Evolutionary conservation across 2,797 vertebrate species (phyloP).

Genomic region (Hipposideros larvatus): DNA sequence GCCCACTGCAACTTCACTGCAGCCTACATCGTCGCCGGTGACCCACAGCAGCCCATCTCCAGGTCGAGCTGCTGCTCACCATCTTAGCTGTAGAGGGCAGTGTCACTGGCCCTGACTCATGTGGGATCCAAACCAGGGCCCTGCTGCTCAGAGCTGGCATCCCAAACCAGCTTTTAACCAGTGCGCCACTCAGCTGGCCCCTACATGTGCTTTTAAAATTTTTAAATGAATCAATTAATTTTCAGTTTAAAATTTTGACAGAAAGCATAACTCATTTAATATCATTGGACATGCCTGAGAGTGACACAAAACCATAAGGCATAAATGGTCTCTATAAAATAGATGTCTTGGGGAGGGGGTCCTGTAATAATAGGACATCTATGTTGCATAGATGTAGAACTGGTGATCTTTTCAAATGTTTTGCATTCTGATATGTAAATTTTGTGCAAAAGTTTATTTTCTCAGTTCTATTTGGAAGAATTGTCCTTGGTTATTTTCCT

Average conservation of each 20-base stretch:
- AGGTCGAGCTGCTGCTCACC: too few relatives aligned
- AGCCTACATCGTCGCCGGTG: too few relatives aligned
- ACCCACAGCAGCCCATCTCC: too few relatives aligned
- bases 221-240: slow-evolving; percentile 3
- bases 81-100: too few relatives aligned
- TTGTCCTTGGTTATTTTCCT: slow-evolving; percentile 4
- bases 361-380: neutral
- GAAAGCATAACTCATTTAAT: neutral
- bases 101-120: too few relatives aligned
- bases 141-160: too few relatives aligned
- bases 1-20: too few relatives aligned
- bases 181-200: too few relatives aligned
- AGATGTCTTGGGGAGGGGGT: neutral
- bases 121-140: too few relatives aligned
- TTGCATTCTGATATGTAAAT: slow-evolving; percentile 39
- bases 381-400: neutral
- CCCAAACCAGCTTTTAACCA: too few relatives aligned
- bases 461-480: slow-evolving; percentile 25
- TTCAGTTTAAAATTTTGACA: slow-evolving; percentile 32
- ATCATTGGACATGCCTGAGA: slow-evolving; percentile 9
- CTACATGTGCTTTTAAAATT: neutral
- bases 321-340: neutral
- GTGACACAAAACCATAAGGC: neutral
- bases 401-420: neutral
- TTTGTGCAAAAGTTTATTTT: slow-evolving; percentile 46